phyloP scores from a whole-genome alignment of 2,888 invertebrate genomes.

The Thera britannica region DNA sequence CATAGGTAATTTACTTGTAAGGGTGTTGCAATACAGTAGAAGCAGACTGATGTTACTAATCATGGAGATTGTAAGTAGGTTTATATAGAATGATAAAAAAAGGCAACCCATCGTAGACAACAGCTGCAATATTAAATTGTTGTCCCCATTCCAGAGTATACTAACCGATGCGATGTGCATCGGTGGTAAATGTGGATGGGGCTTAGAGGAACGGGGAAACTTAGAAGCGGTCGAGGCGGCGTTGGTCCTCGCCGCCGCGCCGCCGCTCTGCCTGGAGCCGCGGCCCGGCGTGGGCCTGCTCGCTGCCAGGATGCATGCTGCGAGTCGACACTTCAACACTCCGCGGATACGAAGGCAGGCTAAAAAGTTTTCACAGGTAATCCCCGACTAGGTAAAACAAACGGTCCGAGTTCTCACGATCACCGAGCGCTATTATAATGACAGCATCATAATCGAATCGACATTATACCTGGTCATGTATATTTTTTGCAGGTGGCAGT shows the following conservation, averaged over 20 bases:
- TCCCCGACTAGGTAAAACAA: neutral
- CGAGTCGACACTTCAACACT: slow-evolving; percentile 89
- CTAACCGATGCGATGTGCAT: slow-evolving; percentile 87
- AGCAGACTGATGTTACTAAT: no score
- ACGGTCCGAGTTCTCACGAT: no score
- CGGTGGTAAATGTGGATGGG: slow-evolving; percentile 85
- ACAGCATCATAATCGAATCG: no score
- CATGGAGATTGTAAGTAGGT: no score
- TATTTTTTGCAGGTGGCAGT: slow-evolving; percentile 86
- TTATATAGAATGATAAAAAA: no score
- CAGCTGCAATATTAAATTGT: neutral
- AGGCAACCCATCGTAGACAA: no score
- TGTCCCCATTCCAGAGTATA: slow-evolving; percentile 77
- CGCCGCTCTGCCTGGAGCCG: slow-evolving; percentile 95
- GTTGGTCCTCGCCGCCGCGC: slow-evolving; percentile 92
- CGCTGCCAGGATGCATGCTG: slow-evolving; percentile 90
- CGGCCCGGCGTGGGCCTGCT: slow-evolving; percentile 91
- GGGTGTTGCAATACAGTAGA: no score
- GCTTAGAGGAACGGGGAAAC: slow-evolving; percentile 89
- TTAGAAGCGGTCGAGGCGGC: slow-evolving; percentile 90
- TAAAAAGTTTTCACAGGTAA: slow-evolving; percentile 90
- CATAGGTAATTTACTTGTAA: no score
- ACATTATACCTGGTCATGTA: no score
- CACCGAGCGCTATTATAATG: no score
- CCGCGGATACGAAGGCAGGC: slow-evolving; percentile 90